Conservation (phyloP, 2,888 invertebrate genomes). For the Lasioglossum oenotherae region DNA sequence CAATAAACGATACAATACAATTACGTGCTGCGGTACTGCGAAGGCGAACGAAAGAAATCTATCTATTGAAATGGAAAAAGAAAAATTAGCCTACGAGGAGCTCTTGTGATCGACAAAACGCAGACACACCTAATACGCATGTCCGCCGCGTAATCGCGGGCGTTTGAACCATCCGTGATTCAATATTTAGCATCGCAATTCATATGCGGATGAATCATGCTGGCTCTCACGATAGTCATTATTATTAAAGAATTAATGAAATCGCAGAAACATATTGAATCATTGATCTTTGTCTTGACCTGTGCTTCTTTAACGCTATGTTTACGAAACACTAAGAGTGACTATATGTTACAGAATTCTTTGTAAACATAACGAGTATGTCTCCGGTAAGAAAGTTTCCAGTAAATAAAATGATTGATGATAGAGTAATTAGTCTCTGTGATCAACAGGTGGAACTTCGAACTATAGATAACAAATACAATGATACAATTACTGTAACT, state of each 20-base stretch:
- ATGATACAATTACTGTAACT: neutral
- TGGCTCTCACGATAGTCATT: neutral
- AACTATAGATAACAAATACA: no score
- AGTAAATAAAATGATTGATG: neutral
- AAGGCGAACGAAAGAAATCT: neutral
- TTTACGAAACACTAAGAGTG: neutral
- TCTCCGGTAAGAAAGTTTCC: neutral
- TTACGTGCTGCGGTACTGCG: neutral
- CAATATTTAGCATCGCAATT: neutral
- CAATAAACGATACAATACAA: neutral
- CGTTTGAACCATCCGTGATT: slow-evolving; percentile 21
- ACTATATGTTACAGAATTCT: no score
- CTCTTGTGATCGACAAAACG: slow-evolving; percentile 5
- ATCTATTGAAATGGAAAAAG: slow-evolving; percentile 7
- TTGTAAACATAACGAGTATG: no score
- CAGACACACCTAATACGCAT: slow-evolving; percentile 10
- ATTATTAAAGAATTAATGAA: neutral
- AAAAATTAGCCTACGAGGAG: neutral
- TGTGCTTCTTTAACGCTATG: neutral
- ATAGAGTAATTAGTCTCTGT: neutral
- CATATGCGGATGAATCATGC: neutral
- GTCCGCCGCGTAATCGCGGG: slow-evolving; percentile 18
- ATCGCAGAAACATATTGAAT: neutral
- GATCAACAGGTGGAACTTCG: no score
- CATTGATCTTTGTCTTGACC: neutral